phyloP scores from a whole-genome alignment of 2,888 invertebrate genomes.

The Volucella bombylans region DNA sequence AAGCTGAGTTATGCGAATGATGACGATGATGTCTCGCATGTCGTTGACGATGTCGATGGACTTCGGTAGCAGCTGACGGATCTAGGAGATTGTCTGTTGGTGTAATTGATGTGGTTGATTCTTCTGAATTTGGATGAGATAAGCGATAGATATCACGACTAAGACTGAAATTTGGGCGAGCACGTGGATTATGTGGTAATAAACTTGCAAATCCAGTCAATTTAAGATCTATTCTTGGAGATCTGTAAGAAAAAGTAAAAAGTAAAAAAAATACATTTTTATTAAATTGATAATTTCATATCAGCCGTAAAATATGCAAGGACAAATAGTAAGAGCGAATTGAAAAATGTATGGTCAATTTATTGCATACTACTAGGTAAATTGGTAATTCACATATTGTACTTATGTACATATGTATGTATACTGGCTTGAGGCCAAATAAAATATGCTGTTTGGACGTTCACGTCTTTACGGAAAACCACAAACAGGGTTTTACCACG shows the following conservation, averaged over 20 bases:
- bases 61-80: constrained; percentile 73
- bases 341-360: not conserved
- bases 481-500: too few species aligned
- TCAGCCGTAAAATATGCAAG: not conserved
- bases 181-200: constrained; percentile 71
- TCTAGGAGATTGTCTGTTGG: constrained; percentile 79
- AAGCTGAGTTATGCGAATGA: constrained; percentile 74
- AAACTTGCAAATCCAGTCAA: constrained; percentile 77
- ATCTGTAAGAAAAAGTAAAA: constrained; percentile 75
- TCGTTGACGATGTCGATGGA: constrained; percentile 74
- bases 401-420: too few species aligned
- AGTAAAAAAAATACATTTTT: constrained; percentile 1
- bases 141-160: constrained; percentile 76
- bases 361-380: constrained; percentile 37
- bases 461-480: too few species aligned
- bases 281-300: not conserved
- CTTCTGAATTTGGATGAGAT: constrained; percentile 71
- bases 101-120: constrained; percentile 78
- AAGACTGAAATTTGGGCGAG: constrained; percentile 75
- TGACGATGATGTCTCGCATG: constrained; percentile 75
- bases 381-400: too few species aligned
- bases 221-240: constrained; percentile 80
- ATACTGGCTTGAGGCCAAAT: too few species aligned
- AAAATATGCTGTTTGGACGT: too few species aligned
- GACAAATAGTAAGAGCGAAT: not conserved